These are phyloP conservation scores for Crotalus viridis DNA, from an alignment of 2,113 vertebrate genomes.

Conservation along the genomic window DNA sequence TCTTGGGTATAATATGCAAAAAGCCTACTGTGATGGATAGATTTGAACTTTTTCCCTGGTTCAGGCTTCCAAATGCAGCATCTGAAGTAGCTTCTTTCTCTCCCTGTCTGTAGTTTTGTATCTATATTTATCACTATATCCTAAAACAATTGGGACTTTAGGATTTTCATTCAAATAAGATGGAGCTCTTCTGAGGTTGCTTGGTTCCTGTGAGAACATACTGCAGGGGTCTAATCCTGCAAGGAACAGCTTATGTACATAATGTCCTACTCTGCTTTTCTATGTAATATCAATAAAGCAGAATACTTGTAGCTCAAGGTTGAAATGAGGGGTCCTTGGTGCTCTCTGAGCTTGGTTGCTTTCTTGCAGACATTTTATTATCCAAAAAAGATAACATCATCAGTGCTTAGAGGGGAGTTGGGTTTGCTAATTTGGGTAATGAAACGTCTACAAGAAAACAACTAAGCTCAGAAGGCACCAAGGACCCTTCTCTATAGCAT, in stretches of 20 bases:
- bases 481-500: slow-evolving; percentile 37
- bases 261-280: not conserved
- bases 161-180: not conserved
- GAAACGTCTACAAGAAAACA: not conserved
- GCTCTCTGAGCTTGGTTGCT: not conserved
- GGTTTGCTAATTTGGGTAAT: not conserved
- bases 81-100: slow-evolving; percentile 8
- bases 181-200: not conserved
- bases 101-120: not conserved
- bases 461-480: slow-evolving; percentile 3
- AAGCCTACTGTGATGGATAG: not conserved
- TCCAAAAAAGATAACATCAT: not conserved
- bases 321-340: too few species aligned
- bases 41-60: slow-evolving; percentile 2
- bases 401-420: not conserved
- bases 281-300: too few species aligned
- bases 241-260: not conserved
- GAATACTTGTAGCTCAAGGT: too few species aligned
- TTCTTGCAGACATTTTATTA: not conserved
- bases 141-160: not conserved
- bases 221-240: too few species aligned
- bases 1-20: not conserved
- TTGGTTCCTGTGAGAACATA: not conserved
- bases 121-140: not conserved
- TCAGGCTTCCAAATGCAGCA: not conserved